Base-by-base conservation (phyloP, 2,113 vertebrate genomes). In the Toxotes chatareus region DNA sequence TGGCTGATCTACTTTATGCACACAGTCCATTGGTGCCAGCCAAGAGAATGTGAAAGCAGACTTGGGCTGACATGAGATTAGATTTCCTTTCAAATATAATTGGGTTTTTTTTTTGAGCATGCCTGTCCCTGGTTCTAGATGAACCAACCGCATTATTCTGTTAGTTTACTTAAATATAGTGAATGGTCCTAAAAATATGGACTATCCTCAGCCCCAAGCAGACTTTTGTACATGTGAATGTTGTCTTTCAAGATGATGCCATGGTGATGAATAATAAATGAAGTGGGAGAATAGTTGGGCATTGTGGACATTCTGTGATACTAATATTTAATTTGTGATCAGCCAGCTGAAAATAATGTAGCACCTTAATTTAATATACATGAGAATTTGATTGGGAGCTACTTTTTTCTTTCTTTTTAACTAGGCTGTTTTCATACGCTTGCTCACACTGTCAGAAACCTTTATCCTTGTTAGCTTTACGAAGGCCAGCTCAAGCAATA, bases 21-120 rank as follows among this genome's bases (percentile, higher is more conserved):
- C 65, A 62, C n/a, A 64, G 63, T 84, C 68, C 73, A 80, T 84
- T 31, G 60, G 46, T 80, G 53, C 59, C 66, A 68, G 32, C 55
- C 76, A 73, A 78, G 59, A 80, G 74, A 75, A 66, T 73, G 74
- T 78, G 70, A 64, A 59, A 44, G 60, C 81, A 84, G 72, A 84
- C 59, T 75, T 76, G 71, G 62, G 66, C 71, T 66, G 56, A 91
- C 21, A 38, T 70, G 44, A 76, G 75, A 86, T 78, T 17, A 51
- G 56, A 72, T 75, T 80, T 89, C 69, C 75, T 85, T 90, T 85
- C 79, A 84, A 44, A 76, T 56, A 21, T 67, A 69, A 69, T 76
- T 80, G 31, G n/a, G 51, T n/a, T 7, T 60, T 77, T 53, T 80
- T 17, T 71, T 79, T 88, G 62, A 79, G 57, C 60, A 55, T 38